These are phyloP conservation scores for Virgularia gustaviana DNA, from an alignment of 92 coral and sea anemone genomes.

Conservation along the genomic window DNA sequence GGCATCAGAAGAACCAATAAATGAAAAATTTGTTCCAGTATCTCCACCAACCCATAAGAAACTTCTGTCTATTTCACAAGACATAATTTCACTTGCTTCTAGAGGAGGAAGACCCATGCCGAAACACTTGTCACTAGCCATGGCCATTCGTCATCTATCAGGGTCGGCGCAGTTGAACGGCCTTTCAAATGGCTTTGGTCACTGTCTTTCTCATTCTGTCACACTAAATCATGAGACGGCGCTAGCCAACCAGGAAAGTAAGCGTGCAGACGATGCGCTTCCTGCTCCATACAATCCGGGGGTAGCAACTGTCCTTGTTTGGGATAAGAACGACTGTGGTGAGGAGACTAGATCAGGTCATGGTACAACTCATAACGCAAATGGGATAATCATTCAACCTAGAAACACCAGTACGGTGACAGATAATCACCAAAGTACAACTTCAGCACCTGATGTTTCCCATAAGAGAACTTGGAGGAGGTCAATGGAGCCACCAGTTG, in stretches of 20 bases:
- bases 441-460: not conserved
- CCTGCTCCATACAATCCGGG: not conserved
- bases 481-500: conserved; percentile 10
- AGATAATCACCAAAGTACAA: not conserved
- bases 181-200: conserved; percentile 7
- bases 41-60: conserved; percentile 1
- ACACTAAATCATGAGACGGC: conserved; percentile 13
- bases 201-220: not conserved
- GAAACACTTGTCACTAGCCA: conserved; percentile 14
- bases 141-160: not conserved
- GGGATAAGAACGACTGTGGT: conserved; percentile 14
- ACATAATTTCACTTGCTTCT: not conserved
- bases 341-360: conserved; percentile 14
- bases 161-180: not conserved
- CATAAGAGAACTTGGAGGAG: not conserved
- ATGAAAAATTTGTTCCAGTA: not conserved
- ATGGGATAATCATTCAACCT: conserved; percentile 6
- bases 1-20: not conserved
- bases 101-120: not conserved
- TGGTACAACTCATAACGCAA: conserved; percentile 6
- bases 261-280: not conserved
- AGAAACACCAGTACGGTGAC: not conserved
- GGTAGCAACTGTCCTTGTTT: not conserved
- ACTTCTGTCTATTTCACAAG: conserved; percentile 4
- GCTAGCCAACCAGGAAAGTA: not conserved